Evolutionary conservation across 2,113 vertebrate species (phyloP).

Genomic region (Neogobius melanostomus): DNA sequence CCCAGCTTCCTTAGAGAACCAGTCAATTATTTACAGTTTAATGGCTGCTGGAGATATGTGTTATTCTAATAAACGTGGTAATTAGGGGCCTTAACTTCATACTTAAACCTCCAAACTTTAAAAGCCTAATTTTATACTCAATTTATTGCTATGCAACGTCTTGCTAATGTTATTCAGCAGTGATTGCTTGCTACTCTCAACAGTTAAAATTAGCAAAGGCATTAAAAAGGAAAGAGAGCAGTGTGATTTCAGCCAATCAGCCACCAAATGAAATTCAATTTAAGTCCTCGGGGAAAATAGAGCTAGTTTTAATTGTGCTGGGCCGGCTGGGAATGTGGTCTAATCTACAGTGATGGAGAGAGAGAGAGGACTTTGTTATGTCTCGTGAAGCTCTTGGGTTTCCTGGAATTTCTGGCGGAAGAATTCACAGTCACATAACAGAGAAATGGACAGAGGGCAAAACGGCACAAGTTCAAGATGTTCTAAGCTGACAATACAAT

Average conservation of each 20-base stretch:
- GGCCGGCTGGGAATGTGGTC: constrained; percentile 39
- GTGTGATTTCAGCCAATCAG: constrained; percentile 41
- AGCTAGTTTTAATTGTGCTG: constrained; percentile 31
- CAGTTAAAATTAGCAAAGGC: constrained; percentile 46
- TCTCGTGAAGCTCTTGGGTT: constrained; percentile 69
- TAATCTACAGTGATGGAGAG: constrained; percentile 34
- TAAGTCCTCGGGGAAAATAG: constrained; percentile 16
- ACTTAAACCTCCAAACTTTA: constrained; percentile 54
- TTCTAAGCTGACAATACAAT: constrained; percentile 10
- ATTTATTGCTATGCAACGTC: constrained; percentile 67
- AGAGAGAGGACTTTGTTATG: constrained; percentile 66
- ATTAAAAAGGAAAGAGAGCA: constrained; percentile 42
- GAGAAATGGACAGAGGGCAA: constrained; percentile 44
- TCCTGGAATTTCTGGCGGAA: constrained; percentile 67
- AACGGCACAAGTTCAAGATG: constrained; percentile 32
- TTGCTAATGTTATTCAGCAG: constrained; percentile 50
- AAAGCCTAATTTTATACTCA: constrained; percentile 66
- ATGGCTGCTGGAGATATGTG: constrained; percentile 72
- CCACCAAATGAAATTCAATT: constrained; percentile 41
- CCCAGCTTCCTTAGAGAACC: constrained; percentile 53
- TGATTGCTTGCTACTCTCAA: constrained; percentile 54
- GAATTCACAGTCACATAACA: constrained; percentile 58
- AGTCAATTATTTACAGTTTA: constrained; percentile 79
- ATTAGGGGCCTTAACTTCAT: constrained; percentile 62
- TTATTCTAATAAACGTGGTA: constrained; percentile 75